These are phyloP conservation scores for Cassiopea andromeda DNA, from an alignment of 30 jellyfish, hydroid and myxozoan genomes.

Conservation along the genomic window DNA sequence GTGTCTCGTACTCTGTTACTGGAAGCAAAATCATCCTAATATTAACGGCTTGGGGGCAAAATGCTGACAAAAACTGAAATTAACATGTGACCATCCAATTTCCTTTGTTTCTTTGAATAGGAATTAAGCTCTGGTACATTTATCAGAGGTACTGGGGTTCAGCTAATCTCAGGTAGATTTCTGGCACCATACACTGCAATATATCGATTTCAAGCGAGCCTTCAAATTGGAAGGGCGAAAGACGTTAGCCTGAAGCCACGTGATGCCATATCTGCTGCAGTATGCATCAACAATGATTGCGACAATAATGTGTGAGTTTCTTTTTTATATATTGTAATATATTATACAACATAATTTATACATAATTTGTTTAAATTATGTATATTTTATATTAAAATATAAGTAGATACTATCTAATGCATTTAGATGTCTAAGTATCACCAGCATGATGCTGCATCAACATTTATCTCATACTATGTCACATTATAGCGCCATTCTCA, in stretches of 20 bases:
- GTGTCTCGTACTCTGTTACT: no score
- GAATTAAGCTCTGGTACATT: conserved; percentile 68
- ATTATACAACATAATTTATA: no score
- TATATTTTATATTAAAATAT: no score
- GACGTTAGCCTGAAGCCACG: conserved; percentile 77
- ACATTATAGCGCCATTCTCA: no score
- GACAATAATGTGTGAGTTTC: conserved; percentile 76
- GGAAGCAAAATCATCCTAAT: no score
- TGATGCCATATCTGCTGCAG: conserved; percentile 49
- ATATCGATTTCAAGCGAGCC: conserved; percentile 72
- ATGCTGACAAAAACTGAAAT: background rate
- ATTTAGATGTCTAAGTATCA: no score
- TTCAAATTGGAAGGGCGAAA: conserved; percentile 70
- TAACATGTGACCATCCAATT: background rate
- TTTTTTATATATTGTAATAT: no score
- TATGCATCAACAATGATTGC: conserved; percentile 79
- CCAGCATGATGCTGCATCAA: no score
- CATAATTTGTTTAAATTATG: no score
- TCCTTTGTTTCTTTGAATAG: background rate
- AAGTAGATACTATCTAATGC: no score
- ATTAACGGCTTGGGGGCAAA: no score
- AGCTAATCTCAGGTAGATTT: conserved; percentile 64
- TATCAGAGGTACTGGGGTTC: conserved; percentile 77
- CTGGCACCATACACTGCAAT: conserved; percentile 81
- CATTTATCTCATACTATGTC: no score